These are phyloP conservation scores for Drosophila chauvacae DNA, from an alignment of 1,140 invertebrate species.

Conservation along the genomic window DNA sequence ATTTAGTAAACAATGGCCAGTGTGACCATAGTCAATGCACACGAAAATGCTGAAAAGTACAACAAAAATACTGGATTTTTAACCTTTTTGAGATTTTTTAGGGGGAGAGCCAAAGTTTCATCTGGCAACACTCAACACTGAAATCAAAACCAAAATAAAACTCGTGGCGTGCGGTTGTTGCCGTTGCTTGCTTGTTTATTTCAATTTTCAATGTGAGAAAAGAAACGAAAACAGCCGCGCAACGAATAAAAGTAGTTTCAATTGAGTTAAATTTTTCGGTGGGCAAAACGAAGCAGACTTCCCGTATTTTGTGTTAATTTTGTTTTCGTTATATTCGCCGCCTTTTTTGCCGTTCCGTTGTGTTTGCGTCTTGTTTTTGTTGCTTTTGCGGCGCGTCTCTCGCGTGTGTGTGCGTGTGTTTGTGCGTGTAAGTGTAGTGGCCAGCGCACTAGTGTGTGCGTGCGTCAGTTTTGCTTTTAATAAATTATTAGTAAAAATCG, in stretches of 20 bases:
- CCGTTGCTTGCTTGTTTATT: too few species aligned
- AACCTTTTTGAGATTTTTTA: too few species aligned
- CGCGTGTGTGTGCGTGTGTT: slow-evolving; percentile 12
- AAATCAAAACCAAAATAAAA: too few species aligned
- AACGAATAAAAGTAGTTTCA: slow-evolving; percentile 1
- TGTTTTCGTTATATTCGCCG: slow-evolving; percentile 30
- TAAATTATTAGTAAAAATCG: slow-evolving; percentile 63
- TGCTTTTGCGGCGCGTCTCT: slow-evolving; percentile 37
- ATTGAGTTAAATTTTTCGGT: slow-evolving; percentile 18
- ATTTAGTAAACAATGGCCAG: too few species aligned
- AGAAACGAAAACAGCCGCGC: not conserved
- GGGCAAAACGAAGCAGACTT: not conserved
- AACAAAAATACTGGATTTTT: too few species aligned
- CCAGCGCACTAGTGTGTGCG: slow-evolving; percentile 13
- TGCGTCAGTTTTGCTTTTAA: slow-evolving; percentile 49
- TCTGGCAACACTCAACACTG: too few species aligned
- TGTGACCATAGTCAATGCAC: too few species aligned
- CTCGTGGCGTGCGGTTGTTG: too few species aligned
- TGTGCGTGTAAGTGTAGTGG: slow-evolving; percentile 25
- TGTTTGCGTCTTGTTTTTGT: slow-evolving; percentile 23
- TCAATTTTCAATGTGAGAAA: not conserved
- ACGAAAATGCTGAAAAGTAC: too few species aligned
- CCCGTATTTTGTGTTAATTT: slow-evolving; percentile 9
- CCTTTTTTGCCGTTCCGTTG: slow-evolving; percentile 17
- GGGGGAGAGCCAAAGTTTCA: too few species aligned